Evolutionary conservation across 2,888 invertebrate genomes (phyloP).

Genomic region (Stictocephala bisonia): DNA sequence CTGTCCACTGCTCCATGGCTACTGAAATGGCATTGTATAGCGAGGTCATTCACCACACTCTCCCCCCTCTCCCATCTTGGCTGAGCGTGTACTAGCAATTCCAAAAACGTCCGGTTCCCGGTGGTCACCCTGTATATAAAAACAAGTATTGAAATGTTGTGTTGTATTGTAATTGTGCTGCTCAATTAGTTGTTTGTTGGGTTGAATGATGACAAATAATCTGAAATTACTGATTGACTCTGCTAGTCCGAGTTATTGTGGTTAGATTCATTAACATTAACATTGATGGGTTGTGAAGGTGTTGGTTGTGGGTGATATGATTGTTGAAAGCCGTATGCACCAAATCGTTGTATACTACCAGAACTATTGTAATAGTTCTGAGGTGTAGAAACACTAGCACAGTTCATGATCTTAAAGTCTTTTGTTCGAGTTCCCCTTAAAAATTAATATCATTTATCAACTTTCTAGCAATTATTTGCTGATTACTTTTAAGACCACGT

Average conservation of each 20-base stretch:
- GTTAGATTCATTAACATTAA: too few relatives aligned
- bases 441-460: slow-evolving; percentile 22
- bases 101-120: too few relatives aligned
- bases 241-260: not conserved
- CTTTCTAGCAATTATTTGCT: slow-evolving; percentile 30
- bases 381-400: slow-evolving; percentile 13
- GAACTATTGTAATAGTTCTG: not conserved
- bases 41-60: too few relatives aligned
- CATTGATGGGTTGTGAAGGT: not conserved
- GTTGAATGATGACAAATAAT: not conserved
- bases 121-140: too few relatives aligned
- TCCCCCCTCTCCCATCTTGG: too few relatives aligned
- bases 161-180: not conserved
- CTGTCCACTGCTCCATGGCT: too few relatives aligned
- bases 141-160: not conserved
- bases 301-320: not conserved
- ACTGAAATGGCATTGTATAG: too few relatives aligned
- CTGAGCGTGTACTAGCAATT: too few relatives aligned
- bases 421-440: slow-evolving; percentile 26
- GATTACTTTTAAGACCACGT: slow-evolving; percentile 2
- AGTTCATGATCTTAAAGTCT: slow-evolving; percentile 11
- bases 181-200: not conserved
- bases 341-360: not conserved
- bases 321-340: not conserved
- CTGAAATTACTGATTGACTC: not conserved